Conservation (phyloP, 2,113 vertebrate species). For the Chionomys nivalis region DNA sequence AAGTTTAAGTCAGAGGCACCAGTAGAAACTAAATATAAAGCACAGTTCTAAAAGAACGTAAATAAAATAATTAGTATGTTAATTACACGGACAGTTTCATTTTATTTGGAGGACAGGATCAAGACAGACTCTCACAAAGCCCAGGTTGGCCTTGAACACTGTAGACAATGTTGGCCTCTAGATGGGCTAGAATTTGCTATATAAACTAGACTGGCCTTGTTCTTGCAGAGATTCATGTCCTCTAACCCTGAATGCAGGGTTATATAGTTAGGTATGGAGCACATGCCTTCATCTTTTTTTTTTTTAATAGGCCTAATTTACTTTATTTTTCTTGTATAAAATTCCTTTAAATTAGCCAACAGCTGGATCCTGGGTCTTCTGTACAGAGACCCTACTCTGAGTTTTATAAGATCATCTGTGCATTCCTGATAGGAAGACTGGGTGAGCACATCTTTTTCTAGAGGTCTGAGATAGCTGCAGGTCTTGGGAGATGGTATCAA, state of each 20-base stretch:
- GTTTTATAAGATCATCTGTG: background rate
- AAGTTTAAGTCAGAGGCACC: conserved; percentile 22
- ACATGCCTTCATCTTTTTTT: background rate
- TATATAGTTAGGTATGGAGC: background rate
- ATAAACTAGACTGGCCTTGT: background rate
- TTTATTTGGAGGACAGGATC: background rate
- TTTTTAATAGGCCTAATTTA: background rate
- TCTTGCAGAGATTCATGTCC: background rate
- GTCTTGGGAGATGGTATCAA: background rate
- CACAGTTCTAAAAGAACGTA: background rate
- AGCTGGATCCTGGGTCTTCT: background rate
- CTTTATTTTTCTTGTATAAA: background rate
- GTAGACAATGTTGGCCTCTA: background rate
- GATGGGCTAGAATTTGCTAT: background rate
- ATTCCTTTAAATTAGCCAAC: background rate
- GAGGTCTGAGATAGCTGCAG: background rate
- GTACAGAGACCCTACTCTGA: background rate
- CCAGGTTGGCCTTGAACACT: background rate
- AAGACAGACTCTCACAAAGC: background rate
- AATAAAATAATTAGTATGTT: background rate
- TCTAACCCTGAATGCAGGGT: background rate
- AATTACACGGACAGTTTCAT: background rate
- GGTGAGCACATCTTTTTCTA: background rate
- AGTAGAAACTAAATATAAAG: conserved; percentile 38
- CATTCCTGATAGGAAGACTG: background rate